Evolutionary conservation across 2,113 vertebrate species (phyloP), one percentile per base, ranked within the genome.

Genomic region (Calidris pugnax): DNA sequence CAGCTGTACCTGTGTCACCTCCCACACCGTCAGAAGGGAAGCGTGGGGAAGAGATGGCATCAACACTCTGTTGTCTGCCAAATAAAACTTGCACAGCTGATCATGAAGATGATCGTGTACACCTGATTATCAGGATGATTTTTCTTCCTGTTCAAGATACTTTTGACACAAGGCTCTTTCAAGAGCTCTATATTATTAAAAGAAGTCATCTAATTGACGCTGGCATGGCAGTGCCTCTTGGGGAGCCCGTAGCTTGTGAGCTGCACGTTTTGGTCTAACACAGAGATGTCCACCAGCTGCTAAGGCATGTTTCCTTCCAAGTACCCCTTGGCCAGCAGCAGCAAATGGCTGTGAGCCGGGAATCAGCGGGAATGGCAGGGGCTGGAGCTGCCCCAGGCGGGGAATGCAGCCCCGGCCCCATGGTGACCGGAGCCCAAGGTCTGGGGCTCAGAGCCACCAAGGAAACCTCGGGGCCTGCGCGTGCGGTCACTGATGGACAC

Each of bases 401-500:
- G 5, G 27, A 5, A 24, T 22, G 9, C 56, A 12, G 50, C 32
- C 56, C 50, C 5, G 1, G 35, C 3, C 16, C 50, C 2, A 24
- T 3, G 39, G 7, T 9, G 66, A 32, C 6, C 12, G 1, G 39
- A 59, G 43, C 15, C 56, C 71, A 50, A 53, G 57, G 50, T 19
- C 43, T 22, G 43, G 2, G 4, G 53, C 67, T 35, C n/a, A 6
- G 73, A 77, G 72, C 79, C 19, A 19, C 47, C 0, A 6, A 55
- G 73, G 45, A 16, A 43, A 32, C 0, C 37, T 57, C 18, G 4
- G 78, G 37, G 64, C 9, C 47, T 4, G 53, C 9, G 22, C 7
- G 3, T 2, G 8, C 10, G 2, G 2, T 41, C 45, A 35, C 50
- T 7, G 3, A 14, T 16, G n/a, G 45, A 59, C 67, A 33, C 33